phyloP scores from a whole-genome alignment of 2,113 vertebrate species.

The Scolopax mira region DNA sequence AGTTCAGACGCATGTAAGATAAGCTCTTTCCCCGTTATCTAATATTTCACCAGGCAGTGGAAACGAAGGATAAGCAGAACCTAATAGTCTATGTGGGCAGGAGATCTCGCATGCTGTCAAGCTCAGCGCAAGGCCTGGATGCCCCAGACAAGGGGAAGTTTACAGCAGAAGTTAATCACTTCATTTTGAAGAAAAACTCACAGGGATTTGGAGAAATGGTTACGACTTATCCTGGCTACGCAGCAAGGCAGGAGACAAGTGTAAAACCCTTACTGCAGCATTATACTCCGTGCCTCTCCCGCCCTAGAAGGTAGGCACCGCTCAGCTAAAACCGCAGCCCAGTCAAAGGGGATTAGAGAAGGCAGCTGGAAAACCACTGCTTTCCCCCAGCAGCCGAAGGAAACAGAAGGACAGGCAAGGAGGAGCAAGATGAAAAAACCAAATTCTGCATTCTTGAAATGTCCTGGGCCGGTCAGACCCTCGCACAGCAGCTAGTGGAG shows the following conservation, averaged over 20 bases:
- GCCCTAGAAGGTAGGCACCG: background rate
- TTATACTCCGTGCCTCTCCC: background rate
- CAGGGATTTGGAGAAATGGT: slow-evolving; percentile 37
- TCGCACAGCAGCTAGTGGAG: background rate
- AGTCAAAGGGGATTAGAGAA: slow-evolving; percentile 37
- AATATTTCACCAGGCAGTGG: slow-evolving; percentile 74
- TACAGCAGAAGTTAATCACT: slow-evolving; percentile 60
- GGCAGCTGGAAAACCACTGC: background rate
- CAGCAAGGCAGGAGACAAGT: slow-evolving; percentile 27
- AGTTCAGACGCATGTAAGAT: slow-evolving; percentile 66
- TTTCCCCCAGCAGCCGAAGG: background rate
- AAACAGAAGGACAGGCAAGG: background rate
- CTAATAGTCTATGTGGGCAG: slow-evolving; percentile 69
- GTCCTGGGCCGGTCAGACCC: background rate
- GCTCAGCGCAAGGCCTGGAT: slow-evolving; percentile 57
- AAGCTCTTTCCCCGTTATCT: slow-evolving; percentile 75
- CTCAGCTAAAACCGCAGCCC: slow-evolving; percentile 21
- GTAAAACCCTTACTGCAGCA: background rate
- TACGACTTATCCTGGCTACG: slow-evolving; percentile 28
- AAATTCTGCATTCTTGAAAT: background rate
- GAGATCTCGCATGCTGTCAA: slow-evolving; percentile 64
- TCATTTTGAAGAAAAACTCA: slow-evolving; percentile 55
- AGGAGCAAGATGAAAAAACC: background rate
- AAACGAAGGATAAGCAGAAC: slow-evolving; percentile 73
- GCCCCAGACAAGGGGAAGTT: slow-evolving; percentile 63